Base-by-base conservation (phyloP, 2,113 vertebrate species). In the Hippoglossus stenolepis region DNA sequence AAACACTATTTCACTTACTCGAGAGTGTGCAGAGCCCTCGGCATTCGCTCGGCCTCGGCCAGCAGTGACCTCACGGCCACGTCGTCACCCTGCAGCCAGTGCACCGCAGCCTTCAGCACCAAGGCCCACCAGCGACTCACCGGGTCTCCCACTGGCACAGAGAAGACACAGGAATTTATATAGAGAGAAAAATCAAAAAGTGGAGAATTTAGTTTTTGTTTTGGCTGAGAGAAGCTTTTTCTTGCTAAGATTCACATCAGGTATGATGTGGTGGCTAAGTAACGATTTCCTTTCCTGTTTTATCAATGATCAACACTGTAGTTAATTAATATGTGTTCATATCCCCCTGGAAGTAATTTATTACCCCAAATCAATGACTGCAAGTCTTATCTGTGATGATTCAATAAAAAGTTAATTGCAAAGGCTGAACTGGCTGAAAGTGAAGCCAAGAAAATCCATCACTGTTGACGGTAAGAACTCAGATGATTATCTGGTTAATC, bases 41-140 rank as follows among this genome's bases (percentile, higher is more conserved):
- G 97, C 93, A 99, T 92, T 31, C 96, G 95, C 73, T 99, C 98
- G 1, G 96, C 96, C 80, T 97, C 96, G 0, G 94, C 76, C 57
- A 97, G 93, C 59, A 96, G 94, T 5, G 93, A 93, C 73, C 92
- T 96, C 82, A 96, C 96, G 0, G 93, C 87, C 0, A 84, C 80
- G 0, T 99, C 97, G 0, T 99, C 97, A 3, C 97, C 97, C 87
- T 95, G 95, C 78, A 99, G 95, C 98, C 97, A 99, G 76, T 95
- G 79, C 17, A 97, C 92, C 0, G 94, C 95, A 56, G 97, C 95
- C 4, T 96, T 95, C 73, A 98, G 92, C 0, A 97, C 96, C 12
- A 95, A 90, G 2, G 96, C 95, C 98, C 98, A 99, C 98, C 98
- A 99, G 0, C 96, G 94, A 87, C 97, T 97, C 91, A 98, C 93